Conservation (phyloP, 2,797 vertebrate species). For the Hephaestus fuliginosus region DNA sequence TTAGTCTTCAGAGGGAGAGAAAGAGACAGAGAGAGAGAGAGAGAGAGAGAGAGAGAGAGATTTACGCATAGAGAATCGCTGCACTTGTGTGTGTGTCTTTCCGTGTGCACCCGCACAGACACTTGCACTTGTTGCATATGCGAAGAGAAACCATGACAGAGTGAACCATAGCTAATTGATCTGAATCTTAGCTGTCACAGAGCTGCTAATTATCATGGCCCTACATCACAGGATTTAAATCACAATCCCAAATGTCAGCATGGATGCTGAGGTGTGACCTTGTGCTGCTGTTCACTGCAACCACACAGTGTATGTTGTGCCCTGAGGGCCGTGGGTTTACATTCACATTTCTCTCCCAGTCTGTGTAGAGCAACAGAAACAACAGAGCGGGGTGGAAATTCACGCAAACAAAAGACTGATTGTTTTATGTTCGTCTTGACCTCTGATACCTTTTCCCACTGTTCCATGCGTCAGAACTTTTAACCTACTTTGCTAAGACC, state of each 20-base stretch:
- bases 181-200: conserved; percentile 27
- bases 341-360: conserved; percentile 26
- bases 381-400: conserved; percentile 60
- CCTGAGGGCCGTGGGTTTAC: conserved; percentile 18
- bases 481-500: conserved; percentile 58
- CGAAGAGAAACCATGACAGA: conserved; percentile 31
- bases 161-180: conserved; percentile 43
- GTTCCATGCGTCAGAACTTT: conserved; percentile 46
- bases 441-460: conserved; percentile 61
- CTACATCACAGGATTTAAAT: conserved; percentile 48
- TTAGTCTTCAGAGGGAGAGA: conserved; percentile 59
- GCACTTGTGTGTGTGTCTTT: not conserved
- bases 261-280: conserved; percentile 44
- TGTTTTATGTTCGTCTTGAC: conserved; percentile 68
- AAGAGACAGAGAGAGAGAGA: not conserved
- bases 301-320: not conserved
- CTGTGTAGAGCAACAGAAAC: conserved; percentile 39
- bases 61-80: conserved; percentile 15
- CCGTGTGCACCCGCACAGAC: not conserved
- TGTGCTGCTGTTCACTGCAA: not conserved
- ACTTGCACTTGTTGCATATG: conserved; percentile 23
- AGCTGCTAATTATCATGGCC: conserved; percentile 45
- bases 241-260: conserved; percentile 45
- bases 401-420: conserved; percentile 64
- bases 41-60: not conserved